Evolutionary conservation across 1,140 invertebrate species (phyloP), one percentile per base, ranked within the genome.

Genomic region (Atopsyche davidsoni): DNA sequence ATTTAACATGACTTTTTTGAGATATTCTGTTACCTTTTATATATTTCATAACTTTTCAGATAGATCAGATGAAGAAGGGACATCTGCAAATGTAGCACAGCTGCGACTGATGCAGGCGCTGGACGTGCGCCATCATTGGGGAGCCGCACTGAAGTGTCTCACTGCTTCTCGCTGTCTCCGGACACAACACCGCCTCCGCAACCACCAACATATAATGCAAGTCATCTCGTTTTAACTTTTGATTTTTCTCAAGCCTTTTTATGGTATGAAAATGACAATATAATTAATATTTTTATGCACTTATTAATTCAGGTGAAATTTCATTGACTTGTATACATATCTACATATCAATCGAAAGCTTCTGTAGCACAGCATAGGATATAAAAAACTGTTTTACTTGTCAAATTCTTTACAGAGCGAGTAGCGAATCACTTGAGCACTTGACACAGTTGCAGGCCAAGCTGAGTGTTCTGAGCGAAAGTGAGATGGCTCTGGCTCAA

Each of bases 51-150:
- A 36, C n/a, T 41, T 46, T 32, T 14, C 19, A 50, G 53, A 47
- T 10, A 41, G 25, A 23, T 32, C 19, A 7, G 36, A 21, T 4
- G 13, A 31, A 14, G 16, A 32, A 11, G 18, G 35, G 2, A 28
- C 25, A 16, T 34, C 28, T 2, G 32, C 13, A 6, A 24, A 46
- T 11, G 35, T 24, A 17, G 46, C 52, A 3, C 23, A 39, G 18
- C 21, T 31, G 17, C 40, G 39, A 25, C 42, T 55, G 13, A 21
- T 19, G 19, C 14, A 38, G n/a, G 32, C 46, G 1, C 43, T 46
- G 13, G 42, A 50, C n/a, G 7, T 17, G 22, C 46, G 48, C 11
- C 17, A 28, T 16, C 53, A 43, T 3, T 55, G 53, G 53, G 48
- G 43, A 11, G 40, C 25, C 18, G 34, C 35, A 7, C 28, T 50